phyloP scores from a whole-genome alignment of 2,797 vertebrate genomes.

The Coccyzus lansbergi region DNA sequence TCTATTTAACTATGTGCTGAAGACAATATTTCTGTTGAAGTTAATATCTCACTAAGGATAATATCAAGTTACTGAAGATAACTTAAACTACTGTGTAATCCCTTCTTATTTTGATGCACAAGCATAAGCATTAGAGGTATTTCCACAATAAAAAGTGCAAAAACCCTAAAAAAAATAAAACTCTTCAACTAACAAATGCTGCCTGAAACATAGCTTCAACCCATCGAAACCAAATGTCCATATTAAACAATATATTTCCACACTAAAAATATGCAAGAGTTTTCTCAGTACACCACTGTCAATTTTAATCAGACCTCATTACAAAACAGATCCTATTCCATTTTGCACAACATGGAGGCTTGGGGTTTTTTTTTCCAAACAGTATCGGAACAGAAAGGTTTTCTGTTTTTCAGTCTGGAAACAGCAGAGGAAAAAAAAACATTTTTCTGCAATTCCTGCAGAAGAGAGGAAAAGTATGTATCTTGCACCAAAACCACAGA shows the following conservation, averaged over 20 bases:
- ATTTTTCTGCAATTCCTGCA: background rate
- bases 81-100: background rate
- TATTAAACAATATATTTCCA: background rate
- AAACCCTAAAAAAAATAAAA: background rate
- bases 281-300: background rate
- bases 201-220: background rate
- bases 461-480: background rate
- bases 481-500: background rate
- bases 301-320: background rate
- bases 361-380: background rate
- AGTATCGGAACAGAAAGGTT: background rate
- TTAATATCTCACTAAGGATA: no score
- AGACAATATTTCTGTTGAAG: background rate
- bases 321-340: background rate
- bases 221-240: background rate
- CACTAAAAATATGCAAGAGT: background rate
- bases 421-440: background rate
- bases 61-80: background rate
- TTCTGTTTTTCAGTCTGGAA: background rate
- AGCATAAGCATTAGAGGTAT: background rate
- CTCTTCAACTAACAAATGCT: background rate
- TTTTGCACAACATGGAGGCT: background rate
- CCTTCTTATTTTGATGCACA: background rate
- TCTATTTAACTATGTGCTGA: background rate
- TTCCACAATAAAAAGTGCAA: background rate